phyloP scores from a whole-genome alignment of 2,113 vertebrate species.

The Ptychochromis oligacanthus region DNA sequence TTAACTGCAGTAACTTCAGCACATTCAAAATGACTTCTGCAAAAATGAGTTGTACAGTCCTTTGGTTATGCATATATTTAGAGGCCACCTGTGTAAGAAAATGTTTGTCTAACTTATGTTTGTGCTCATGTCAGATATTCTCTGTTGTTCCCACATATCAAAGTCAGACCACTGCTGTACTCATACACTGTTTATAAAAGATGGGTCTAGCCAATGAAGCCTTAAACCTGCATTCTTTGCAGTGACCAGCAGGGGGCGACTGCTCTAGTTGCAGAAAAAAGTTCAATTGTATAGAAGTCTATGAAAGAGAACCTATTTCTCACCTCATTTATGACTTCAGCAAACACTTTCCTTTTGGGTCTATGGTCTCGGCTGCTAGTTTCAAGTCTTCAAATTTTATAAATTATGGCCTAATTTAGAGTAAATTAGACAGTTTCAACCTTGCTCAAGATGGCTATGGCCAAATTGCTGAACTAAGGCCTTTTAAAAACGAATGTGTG shows the following conservation, averaged over 20 bases:
- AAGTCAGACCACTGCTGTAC: no score
- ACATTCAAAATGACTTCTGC: neutral
- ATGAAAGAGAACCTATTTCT: neutral
- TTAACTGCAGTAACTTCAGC: neutral
- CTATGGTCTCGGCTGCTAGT: rapidly evolving
- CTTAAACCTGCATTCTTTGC: neutral
- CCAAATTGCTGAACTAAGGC: neutral
- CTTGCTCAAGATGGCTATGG: neutral
- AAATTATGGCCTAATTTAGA: neutral
- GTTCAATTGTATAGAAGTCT: neutral
- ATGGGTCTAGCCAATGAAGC: neutral
- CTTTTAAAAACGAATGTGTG: neutral
- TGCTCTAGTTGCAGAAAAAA: neutral
- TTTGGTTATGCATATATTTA: neutral
- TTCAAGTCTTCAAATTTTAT: neutral
- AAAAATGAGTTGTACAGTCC: neutral
- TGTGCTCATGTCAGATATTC: neutral
- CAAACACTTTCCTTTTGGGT: neutral
- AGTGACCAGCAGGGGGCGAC: neutral
- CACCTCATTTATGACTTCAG: neutral
- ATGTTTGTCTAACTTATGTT: neutral
- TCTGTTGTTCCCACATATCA: neutral
- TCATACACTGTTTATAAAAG: neutral
- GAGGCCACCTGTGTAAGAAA: neutral
- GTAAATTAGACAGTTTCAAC: neutral